Evolutionary conservation across 2,797 vertebrate species (phyloP).

Genomic region (Halcyon chelicuti): DNA sequence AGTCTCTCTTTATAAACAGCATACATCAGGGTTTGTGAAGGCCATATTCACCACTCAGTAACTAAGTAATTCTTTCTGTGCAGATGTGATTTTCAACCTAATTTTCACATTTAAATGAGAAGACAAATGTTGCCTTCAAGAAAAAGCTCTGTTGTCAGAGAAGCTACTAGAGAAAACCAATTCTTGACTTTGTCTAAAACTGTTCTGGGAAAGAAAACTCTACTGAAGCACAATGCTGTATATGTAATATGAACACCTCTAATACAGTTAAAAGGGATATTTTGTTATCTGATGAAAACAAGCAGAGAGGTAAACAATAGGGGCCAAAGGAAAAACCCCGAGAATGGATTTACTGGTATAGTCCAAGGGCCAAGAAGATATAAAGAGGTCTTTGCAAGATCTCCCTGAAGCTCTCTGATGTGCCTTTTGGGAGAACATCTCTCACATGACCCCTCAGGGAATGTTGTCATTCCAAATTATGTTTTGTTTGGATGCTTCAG

Average conservation of each 20-base stretch:
- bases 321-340: background rate
- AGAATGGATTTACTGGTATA: background rate
- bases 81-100: conserved; percentile 1
- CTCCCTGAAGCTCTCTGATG: background rate
- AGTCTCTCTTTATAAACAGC: background rate
- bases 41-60: background rate
- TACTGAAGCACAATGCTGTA: background rate
- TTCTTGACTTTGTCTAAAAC: background rate
- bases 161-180: background rate
- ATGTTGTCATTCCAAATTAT: background rate
- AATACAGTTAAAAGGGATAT: background rate
- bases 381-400: background rate
- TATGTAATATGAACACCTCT: background rate
- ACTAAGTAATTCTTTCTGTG: background rate
- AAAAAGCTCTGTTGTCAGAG: background rate
- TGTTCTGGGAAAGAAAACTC: background rate
- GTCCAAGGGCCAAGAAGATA: background rate
- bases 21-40: conserved; percentile 16
- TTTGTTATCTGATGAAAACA: background rate
- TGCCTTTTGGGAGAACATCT: background rate
- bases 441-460: background rate
- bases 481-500: background rate
- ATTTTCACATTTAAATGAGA: conserved; percentile 17
- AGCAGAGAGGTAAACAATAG: background rate
- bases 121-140: background rate